phyloP scores from a whole-genome alignment of 2,797 vertebrate species.

The Pagetopsis macropterus region DNA sequence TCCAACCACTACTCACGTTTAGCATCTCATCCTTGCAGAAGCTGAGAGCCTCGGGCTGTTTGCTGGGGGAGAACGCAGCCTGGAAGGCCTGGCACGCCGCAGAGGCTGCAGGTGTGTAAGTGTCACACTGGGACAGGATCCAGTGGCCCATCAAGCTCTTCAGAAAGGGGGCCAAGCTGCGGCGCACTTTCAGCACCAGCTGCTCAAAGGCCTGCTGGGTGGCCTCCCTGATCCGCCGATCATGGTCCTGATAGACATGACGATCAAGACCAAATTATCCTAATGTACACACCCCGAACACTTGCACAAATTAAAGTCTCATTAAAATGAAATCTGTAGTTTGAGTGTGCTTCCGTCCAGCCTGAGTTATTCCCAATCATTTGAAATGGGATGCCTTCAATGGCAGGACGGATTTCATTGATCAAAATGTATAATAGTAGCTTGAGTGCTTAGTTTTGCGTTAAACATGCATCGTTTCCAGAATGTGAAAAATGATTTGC shows the following conservation, averaged over 20 bases:
- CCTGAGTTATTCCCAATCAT: neutral
- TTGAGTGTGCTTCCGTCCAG: neutral
- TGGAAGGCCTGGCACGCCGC: slow-evolving; percentile 92
- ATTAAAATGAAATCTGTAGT: neutral
- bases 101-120: slow-evolving; percentile 91
- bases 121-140: slow-evolving; percentile 96
- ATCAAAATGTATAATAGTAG: neutral
- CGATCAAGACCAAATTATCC: slow-evolving; percentile 3
- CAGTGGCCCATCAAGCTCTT: slow-evolving; percentile 98
- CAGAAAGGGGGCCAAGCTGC: slow-evolving; percentile 94
- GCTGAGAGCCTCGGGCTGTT: slow-evolving; percentile 93
- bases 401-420: neutral
- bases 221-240: slow-evolving; percentile 95
- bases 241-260: slow-evolving; percentile 87
- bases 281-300: slow-evolving; percentile 9
- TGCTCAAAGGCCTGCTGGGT: slow-evolving; percentile 96
- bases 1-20: slow-evolving; percentile 84
- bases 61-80: slow-evolving; percentile 92
- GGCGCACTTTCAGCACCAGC: slow-evolving; percentile 94
- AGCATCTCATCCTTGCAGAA: slow-evolving; percentile 97
- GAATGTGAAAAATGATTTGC: neutral
- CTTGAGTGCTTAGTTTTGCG: neutral
- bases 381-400: neutral
- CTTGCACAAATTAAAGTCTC: neutral
- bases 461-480: neutral